These are phyloP conservation scores for Sebastes itinus DNA, from an alignment of 2,797 vertebrate species.

Conservation along the genomic window DNA sequence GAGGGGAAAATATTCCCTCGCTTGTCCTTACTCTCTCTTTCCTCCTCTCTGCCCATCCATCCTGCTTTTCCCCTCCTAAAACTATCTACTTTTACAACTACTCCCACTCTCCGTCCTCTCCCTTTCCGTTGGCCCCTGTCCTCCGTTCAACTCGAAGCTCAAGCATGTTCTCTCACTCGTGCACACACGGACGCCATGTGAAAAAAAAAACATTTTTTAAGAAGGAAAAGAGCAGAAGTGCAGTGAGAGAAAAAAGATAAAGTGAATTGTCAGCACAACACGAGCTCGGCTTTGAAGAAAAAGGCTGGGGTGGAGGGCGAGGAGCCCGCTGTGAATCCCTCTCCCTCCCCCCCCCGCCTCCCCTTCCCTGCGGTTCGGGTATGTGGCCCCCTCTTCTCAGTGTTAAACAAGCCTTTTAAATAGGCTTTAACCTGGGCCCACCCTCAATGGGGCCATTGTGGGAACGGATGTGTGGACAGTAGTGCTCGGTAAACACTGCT, in stretches of 20 bases:
- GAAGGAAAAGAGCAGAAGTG: slow-evolving; percentile 23
- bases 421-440: slow-evolving; percentile 83
- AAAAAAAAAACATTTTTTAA: not conserved
- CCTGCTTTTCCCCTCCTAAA: slow-evolving; percentile 45
- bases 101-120: slow-evolving; percentile 29
- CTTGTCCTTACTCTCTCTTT: slow-evolving; percentile 65
- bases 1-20: slow-evolving; percentile 52
- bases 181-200: slow-evolving; percentile 1
- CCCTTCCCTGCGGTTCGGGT: slow-evolving; percentile 72
- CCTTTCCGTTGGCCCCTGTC: slow-evolving; percentile 46
- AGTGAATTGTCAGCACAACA: slow-evolving; percentile 71
- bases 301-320: slow-evolving; percentile 46
- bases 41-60: slow-evolving; percentile 67
- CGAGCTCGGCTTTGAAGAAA: slow-evolving; percentile 53
- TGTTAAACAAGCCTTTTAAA: slow-evolving; percentile 85
- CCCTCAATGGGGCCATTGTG: slow-evolving; percentile 84
- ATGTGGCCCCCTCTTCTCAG: slow-evolving; percentile 77
- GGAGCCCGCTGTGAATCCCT: slow-evolving; percentile 61
- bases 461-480: slow-evolving; percentile 84
- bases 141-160: slow-evolving; percentile 57
- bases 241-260: slow-evolving; percentile 37
- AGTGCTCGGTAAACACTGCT: slow-evolving; percentile 80
- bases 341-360: slow-evolving; percentile 23
- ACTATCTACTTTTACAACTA: slow-evolving; percentile 38
- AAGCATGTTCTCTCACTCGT: slow-evolving; percentile 44